Evolutionary conservation across 2,797 vertebrate genomes (phyloP), one percentile per base, ranked within the genome.

Genomic region (Acrossocheilus fasciatus): DNA sequence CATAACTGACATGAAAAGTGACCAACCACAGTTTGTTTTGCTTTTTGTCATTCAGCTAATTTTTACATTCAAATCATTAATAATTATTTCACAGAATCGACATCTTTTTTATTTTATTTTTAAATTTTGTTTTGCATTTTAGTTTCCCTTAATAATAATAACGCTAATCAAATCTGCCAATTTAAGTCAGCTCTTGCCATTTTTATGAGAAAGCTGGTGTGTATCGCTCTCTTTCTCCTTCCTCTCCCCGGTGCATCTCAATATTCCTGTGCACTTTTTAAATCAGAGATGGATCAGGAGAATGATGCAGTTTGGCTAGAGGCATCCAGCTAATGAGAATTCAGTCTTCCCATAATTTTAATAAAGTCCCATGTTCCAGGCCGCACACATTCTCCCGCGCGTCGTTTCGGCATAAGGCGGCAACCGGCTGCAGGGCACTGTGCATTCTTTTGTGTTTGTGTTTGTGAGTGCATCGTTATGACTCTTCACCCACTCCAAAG

Each of bases 321-420:
- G 69, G 34, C 20, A 34, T 54, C 34, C 26, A 52, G 30, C 68
- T 84, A 84, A 87, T 70, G 41, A 73, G 68, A 80, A 73, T 34
- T 43, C 34, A 34, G 43, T 64, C 34, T 80, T 75, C 34, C 45
- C 41, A 77, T 83, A 14, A 87, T 73, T 81, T 50, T 64, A 74
- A 70, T 83, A 83, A 84, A 80, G 39, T 62, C 30, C 11, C 34
- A 36, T 54, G 36, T 68, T 87, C 34, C 30, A 57, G 74, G 9
- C 39, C 8, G 5, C 47, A 36, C 26, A 41, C 74, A 23, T 83
- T 78, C 20, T 62, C 39, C 14, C 3, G 6, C 3, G 10, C 2
- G 15, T 74, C 50, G 2, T 70, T 69, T 54, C 11, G 3, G 20
- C 15, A 3, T 66, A 23, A 26, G 76, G 39, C 59, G 10, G 57